Percentiles rank a stretch among this genome's conserved stretches.
phyloP scores from a whole-genome alignment of 2,888 invertebrate species.

The Andrena trimmerana region DNA sequence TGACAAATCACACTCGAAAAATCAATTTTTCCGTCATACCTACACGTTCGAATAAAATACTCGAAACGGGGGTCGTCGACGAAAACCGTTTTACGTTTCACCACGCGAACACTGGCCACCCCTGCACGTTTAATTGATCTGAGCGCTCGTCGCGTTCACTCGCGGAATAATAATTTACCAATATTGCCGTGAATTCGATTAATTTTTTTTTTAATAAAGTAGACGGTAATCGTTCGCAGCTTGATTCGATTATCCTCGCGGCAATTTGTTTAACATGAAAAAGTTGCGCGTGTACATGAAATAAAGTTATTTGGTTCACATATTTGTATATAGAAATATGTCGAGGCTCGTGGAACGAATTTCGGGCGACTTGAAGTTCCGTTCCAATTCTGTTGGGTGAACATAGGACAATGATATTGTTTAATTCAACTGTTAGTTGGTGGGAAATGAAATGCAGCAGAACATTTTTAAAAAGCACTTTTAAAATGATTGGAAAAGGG shows the following conservation, averaged over 20 bases:
- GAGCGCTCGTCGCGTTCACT: not conserved
- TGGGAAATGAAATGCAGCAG: not conserved
- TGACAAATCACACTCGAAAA: conserved; percentile 50
- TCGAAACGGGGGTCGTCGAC: not conserved
- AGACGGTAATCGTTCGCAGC: not conserved
- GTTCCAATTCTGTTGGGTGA: too few species aligned
- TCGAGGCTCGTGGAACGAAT: not conserved
- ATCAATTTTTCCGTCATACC: conserved; percentile 30
- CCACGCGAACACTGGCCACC: not conserved
- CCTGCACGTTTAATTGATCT: conserved; percentile 16
- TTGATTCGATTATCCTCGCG: not conserved
- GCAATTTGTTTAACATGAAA: not conserved
- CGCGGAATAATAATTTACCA: conserved; percentile 37
- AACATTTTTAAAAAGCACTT: not conserved
- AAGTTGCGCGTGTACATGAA: not conserved
- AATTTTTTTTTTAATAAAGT: conserved; percentile 18
- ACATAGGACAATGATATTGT: too few species aligned
- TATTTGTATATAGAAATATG: not conserved
- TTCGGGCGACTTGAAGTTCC: too few species aligned
- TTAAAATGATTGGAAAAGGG: too few species aligned
- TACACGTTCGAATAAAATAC: conserved; percentile 16
- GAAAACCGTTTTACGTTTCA: conserved; percentile 14
- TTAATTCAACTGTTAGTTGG: not conserved
- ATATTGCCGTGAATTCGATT: conserved; percentile 26
- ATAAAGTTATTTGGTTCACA: not conserved